Percentiles rank a stretch among this genome's conserved stretches.
These are phyloP conservation scores for Caenorhabditis sulstoni DNA, from an alignment of 2,888 invertebrate genomes.

Conservation along the genomic window DNA sequence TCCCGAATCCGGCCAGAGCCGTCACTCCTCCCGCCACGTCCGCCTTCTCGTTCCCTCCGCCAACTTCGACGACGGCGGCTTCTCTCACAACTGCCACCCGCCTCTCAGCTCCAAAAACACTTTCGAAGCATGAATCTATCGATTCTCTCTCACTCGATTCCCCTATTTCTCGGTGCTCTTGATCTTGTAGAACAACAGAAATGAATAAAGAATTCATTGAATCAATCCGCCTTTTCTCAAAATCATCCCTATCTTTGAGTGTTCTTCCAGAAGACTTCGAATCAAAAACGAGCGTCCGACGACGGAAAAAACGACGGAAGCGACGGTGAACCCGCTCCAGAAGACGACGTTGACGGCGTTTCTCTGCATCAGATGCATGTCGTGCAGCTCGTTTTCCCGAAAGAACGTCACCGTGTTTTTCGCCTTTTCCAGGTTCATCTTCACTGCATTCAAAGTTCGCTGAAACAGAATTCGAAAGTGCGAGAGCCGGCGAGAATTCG, in stretches of 20 bases:
- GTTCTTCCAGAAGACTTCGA: neutral
- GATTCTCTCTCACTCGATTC: neutral
- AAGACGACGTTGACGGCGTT: neutral
- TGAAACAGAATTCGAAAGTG: neutral
- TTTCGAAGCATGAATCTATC: constrained; percentile 18
- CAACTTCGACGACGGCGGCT: constrained; percentile 18
- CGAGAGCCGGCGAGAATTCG: neutral
- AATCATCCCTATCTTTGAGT: neutral
- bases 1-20: constrained; percentile 34
- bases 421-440: neutral
- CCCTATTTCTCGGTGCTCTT: neutral
- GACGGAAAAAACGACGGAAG: no score
- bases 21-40: constrained; percentile 41
- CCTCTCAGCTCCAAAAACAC: constrained; percentile 34
- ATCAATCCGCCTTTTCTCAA: constrained; percentile 17
- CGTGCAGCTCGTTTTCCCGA: neutral
- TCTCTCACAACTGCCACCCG: constrained; percentile 21
- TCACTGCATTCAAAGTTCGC: neutral
- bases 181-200: neutral
- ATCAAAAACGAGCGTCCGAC: neutral
- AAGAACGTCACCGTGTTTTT: neutral
- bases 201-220: neutral
- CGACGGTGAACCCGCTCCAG: neutral
- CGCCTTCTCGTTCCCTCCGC: constrained; percentile 30
- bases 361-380: neutral